Percentiles rank a stretch among this genome's conserved stretches.
Evolutionary conservation across 2,113 vertebrate genomes (phyloP).

Genomic region (Tachysurus fulvidraco): DNA sequence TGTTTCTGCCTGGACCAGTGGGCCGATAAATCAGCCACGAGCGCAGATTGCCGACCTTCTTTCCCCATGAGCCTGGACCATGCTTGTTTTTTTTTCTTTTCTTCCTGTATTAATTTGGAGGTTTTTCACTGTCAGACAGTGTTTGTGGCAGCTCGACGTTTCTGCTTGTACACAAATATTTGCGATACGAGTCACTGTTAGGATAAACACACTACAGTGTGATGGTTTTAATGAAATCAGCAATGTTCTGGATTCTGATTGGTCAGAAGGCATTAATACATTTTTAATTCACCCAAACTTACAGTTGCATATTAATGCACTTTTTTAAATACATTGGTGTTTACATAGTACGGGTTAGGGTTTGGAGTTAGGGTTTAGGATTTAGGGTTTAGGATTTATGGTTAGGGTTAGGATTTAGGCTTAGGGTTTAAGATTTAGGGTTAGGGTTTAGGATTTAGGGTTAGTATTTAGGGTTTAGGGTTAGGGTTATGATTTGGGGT

Average conservation of each 20-base stretch:
- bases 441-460: no score
- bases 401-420: no score
- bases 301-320: not conserved
- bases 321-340: not conserved
- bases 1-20: slow-evolving; percentile 66
- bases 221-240: not conserved
- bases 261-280: not conserved
- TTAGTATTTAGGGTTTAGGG: no score
- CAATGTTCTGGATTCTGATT: not conserved
- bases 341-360: not conserved
- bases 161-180: slow-evolving; percentile 11
- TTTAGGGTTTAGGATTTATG: no score
- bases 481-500: no score
- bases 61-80: slow-evolving; percentile 2
- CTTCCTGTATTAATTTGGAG: not conserved
- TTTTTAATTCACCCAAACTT: not conserved
- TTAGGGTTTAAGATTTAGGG: no score
- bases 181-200: no score
- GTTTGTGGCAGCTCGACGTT: slow-evolving; percentile 36
- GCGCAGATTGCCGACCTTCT: slow-evolving; percentile 38
- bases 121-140: slow-evolving; percentile 33
- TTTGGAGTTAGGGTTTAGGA: no score
- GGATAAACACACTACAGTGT: no score
- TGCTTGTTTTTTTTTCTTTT: not conserved
- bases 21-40: slow-evolving; percentile 66